Conservation (phyloP, 2,113 vertebrate species). For the Phyllostomus discolor region DNA sequence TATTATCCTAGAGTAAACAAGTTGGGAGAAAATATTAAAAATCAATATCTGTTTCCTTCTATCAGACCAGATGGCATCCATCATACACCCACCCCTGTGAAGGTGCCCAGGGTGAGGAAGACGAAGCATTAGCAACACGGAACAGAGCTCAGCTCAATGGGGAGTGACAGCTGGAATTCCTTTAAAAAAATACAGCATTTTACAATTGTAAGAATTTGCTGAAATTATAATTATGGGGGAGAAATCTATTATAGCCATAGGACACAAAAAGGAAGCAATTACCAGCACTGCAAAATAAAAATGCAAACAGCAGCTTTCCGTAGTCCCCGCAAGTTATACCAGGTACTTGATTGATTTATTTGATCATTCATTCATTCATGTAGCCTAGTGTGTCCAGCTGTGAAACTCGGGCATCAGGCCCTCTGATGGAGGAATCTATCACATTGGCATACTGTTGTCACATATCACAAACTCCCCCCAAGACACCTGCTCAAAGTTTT, state of each 20-base stretch:
- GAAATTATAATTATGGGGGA: slow-evolving; percentile 72
- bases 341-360: not conserved
- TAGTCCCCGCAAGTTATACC: not conserved
- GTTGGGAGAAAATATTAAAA: slow-evolving; percentile 92
- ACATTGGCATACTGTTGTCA: slow-evolving; percentile 3
- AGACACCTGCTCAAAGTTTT: not conserved
- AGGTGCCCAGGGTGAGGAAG: slow-evolving; percentile 78
- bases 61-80: slow-evolving; percentile 88
- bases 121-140: slow-evolving; percentile 76
- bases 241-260: slow-evolving; percentile 56
- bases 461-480: not conserved
- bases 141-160: slow-evolving; percentile 60
- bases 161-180: slow-evolving; percentile 73
- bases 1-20: slow-evolving; percentile 91
- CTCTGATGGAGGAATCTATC: slow-evolving; percentile 17
- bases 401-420: slow-evolving; percentile 42
- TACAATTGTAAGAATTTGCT: slow-evolving; percentile 71
- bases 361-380: slow-evolving; percentile 3
- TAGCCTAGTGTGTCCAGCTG: slow-evolving; percentile 36
- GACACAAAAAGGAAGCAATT: slow-evolving; percentile 53
- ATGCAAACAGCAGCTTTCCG: slow-evolving; percentile 35
- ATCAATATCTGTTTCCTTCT: slow-evolving; percentile 94
- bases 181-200: slow-evolving; percentile 72
- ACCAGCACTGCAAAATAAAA: slow-evolving; percentile 24
- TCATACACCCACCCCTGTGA: slow-evolving; percentile 87